Conservation (phyloP, 2,797 vertebrate species). For the Loriculus beryllinus region DNA sequence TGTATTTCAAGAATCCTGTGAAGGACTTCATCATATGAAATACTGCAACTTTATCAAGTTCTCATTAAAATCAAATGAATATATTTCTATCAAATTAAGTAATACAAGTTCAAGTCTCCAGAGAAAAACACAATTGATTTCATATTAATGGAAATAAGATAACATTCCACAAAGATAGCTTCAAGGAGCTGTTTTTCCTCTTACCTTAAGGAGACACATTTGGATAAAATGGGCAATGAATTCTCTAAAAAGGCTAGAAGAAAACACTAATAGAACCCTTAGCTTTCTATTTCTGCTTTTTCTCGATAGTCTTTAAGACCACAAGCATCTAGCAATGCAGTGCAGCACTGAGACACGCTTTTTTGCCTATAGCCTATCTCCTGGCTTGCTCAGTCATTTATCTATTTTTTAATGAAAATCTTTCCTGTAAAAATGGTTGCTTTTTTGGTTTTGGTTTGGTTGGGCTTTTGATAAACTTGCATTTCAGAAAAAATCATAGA, state of each 20-base stretch:
- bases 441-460: neutral
- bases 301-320: neutral
- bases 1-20: neutral
- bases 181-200: neutral
- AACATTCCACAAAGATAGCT: neutral
- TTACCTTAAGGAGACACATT: neutral
- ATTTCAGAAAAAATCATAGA: neutral
- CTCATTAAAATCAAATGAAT: neutral
- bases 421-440: neutral
- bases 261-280: neutral
- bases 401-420: neutral
- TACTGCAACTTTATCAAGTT: neutral
- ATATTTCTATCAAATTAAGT: neutral
- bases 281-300: neutral
- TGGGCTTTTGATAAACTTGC: neutral
- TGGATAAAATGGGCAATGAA: neutral
- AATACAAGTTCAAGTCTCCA: neutral
- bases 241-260: neutral
- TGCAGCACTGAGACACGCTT: fast-evolving
- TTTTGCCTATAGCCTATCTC: neutral
- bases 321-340: neutral
- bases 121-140: neutral
- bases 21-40: neutral
- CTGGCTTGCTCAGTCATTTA: neutral
- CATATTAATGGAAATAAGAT: neutral